Evolutionary conservation across 2,888 invertebrate genomes (phyloP).

Genomic region (Incurvaria masculella): DNA sequence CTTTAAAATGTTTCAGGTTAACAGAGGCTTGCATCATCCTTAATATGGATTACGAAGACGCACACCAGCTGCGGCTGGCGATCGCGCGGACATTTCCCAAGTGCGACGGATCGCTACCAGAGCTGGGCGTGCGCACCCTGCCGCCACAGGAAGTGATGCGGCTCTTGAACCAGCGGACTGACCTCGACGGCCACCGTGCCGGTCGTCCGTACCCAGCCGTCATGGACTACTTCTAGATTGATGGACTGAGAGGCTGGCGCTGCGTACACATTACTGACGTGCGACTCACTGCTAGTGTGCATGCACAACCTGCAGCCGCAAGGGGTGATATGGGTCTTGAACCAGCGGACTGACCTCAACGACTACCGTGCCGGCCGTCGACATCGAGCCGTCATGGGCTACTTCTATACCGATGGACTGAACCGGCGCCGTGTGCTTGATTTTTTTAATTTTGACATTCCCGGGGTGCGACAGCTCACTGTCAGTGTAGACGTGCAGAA

Average conservation of each 20-base stretch:
- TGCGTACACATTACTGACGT: too few species aligned
- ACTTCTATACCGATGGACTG: too few species aligned
- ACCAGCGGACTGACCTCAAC: conserved; percentile 39
- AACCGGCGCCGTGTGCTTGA: too few species aligned
- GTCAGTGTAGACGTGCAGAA: too few species aligned
- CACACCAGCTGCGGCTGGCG: conserved; percentile 67
- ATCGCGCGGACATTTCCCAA: conserved; percentile 31
- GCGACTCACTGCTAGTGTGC: too few species aligned
- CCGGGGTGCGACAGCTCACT: too few species aligned
- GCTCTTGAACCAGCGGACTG: conserved; percentile 44
- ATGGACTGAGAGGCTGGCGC: too few species aligned
- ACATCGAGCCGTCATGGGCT: background rate
- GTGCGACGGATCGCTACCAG: conserved; percentile 13
- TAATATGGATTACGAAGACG: conserved; percentile 74
- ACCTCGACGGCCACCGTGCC: conserved; percentile 25
- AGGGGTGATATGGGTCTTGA: conserved; percentile 33
- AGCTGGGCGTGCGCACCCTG: conserved; percentile 22
- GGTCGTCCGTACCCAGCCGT: background rate
- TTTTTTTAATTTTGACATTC: too few species aligned
- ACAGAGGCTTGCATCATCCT: conserved; percentile 73
- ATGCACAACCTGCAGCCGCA: conserved; percentile 22
- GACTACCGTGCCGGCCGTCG: conserved; percentile 17
- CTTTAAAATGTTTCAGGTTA: conserved; percentile 54
- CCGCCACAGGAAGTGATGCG: conserved; percentile 23
- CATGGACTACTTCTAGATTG: background rate